A percentile compares a stretch with the other conserved stretches of the same genome.
Conservation (phyloP, 2,797 vertebrate species). For the Ctenopoma multispine region DNA sequence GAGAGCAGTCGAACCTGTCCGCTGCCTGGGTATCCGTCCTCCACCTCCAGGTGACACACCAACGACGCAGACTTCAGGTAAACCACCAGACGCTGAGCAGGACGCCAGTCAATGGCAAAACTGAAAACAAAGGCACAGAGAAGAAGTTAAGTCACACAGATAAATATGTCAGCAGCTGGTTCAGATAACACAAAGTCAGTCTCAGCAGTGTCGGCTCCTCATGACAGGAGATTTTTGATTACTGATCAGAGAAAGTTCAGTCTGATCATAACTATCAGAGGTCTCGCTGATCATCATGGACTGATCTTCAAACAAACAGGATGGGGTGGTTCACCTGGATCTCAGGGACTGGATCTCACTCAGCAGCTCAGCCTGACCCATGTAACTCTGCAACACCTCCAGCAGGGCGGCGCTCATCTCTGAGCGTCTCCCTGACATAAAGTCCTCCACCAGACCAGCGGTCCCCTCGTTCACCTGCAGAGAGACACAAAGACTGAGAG, state of each 20-base stretch:
- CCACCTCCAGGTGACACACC: conserved; percentile 79
- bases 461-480: conserved; percentile 63
- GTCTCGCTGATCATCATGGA: neutral
- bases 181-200: neutral
- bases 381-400: conserved; percentile 73
- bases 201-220: neutral
- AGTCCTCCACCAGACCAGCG: conserved; percentile 61
- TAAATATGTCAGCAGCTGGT: neutral
- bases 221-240: neutral
- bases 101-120: conserved; percentile 85
- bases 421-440: conserved; percentile 36
- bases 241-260: neutral
- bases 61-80: conserved; percentile 79
- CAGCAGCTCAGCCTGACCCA: conserved; percentile 80
- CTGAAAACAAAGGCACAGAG: conserved; percentile 46
- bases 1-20: conserved; percentile 71
- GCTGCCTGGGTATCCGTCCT: conserved; percentile 76
- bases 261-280: neutral
- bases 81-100: conserved; percentile 73
- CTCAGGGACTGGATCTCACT: conserved; percentile 82
- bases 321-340: conserved; percentile 70
- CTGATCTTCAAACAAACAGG: neutral
- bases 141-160: neutral
- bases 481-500: neutral
- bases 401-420: conserved; percentile 73